phyloP scores from a whole-genome alignment of 2,888 invertebrate species.

The Polymixis flavicincta region DNA sequence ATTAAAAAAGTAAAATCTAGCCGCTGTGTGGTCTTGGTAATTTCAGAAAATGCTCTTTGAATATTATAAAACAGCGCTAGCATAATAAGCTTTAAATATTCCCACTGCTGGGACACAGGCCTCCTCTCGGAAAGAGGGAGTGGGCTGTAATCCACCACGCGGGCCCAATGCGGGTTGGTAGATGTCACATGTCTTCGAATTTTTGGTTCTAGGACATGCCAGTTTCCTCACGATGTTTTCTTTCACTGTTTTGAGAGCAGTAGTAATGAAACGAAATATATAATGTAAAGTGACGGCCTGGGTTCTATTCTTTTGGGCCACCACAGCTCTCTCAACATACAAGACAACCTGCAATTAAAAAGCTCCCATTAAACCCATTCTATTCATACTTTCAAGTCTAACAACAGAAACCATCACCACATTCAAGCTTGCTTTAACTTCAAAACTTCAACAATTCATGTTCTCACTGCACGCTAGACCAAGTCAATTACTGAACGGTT shows the following conservation, averaged over 20 bases:
- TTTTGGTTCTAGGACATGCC: too few relatives aligned
- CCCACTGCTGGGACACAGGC: too few relatives aligned
- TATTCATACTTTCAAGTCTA: constrained; percentile 7
- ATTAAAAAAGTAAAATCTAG: not conserved
- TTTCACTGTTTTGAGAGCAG: too few relatives aligned
- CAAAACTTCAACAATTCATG: constrained; percentile 19
- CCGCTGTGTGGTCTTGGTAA: constrained; percentile 35
- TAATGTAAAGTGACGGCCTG: too few relatives aligned
- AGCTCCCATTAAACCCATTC: not conserved
- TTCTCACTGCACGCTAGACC: constrained; percentile 25
- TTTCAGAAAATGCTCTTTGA: not conserved
- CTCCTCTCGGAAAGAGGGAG: too few relatives aligned
- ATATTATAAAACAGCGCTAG: not conserved
- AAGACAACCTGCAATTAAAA: not conserved
- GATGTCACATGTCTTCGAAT: too few relatives aligned
- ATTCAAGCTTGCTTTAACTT: not conserved
- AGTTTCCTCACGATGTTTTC: too few relatives aligned
- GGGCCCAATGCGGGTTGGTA: too few relatives aligned
- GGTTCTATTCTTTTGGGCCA: too few relatives aligned
- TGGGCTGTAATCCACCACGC: too few relatives aligned
- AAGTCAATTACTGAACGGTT: constrained; percentile 44
- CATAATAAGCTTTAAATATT: too few relatives aligned
- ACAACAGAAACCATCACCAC: constrained; percentile 5
- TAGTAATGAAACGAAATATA: too few relatives aligned
- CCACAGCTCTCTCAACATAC: not conserved